Evolutionary conservation across 2,888 invertebrate species (phyloP), one percentile per base, ranked within the genome.

Genomic region (Heteromurus nitidus): DNA sequence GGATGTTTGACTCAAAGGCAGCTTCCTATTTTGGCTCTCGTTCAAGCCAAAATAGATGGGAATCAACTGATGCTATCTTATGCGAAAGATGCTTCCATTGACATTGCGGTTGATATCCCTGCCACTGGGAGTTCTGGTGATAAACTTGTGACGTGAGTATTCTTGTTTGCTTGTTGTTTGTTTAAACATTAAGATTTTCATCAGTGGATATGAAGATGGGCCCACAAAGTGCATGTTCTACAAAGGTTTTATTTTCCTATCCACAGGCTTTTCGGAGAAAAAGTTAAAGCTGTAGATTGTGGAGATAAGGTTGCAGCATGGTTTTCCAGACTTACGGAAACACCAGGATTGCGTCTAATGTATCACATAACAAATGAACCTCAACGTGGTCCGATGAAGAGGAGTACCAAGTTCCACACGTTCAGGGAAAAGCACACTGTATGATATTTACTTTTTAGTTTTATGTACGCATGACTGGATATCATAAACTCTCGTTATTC

Each of bases 291-390:
- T 28, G 9, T 85, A 9, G 87, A 87, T 50, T 87, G 87, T 60
- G 87, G 87, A 1, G 85, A 87, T 65, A 74, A 82, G 30, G 83
- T 82, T 44, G 82, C 82, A 47, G 24, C 65, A 13, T 87, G 86
- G 86, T 31, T 86, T 3, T 30, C 22, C 7, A 82, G 28, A 22
- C 50, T 85, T n/a, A 70, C 79, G 13, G 69, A 62, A 47, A 55
- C 64, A n/a, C 67, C 62, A 5, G 80, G 72, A 2, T 47, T 85
- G 0, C 80, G 85, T 1, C 30, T 87, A 2, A 62, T 80, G 3
- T 84, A 82, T 53, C 84, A 87, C 58, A 13, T 44, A 2, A 9
- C 44, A 13, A 70, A 79, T n/a, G 67, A 62, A 22, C 64, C 58
- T 53, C 76, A 84, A 53, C 74, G 85, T 22, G 30, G 30, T 2